Evolutionary conservation across 2,797 vertebrate species (phyloP).

Genomic region (Amblyopsis hoosieri): DNA sequence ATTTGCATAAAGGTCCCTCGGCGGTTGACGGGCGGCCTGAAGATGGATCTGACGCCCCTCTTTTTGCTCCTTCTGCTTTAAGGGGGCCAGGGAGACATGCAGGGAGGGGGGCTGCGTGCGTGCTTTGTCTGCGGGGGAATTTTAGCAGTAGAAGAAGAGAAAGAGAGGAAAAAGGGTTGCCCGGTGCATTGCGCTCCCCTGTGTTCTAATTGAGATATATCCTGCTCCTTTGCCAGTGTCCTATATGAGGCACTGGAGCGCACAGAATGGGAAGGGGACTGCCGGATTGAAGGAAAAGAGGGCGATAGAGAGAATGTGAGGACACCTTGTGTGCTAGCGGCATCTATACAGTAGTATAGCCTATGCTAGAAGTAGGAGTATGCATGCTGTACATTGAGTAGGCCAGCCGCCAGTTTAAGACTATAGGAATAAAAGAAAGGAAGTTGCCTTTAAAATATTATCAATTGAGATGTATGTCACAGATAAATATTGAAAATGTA

Average conservation of each 20-base stretch:
- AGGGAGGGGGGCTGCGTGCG: conserved; percentile 38
- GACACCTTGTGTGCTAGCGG: conserved; percentile 79
- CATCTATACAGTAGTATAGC: conserved; percentile 56
- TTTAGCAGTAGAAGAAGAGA: conserved; percentile 20
- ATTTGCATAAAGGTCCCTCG: conserved; percentile 65
- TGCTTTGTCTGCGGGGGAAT: not conserved
- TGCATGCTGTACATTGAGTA: not conserved
- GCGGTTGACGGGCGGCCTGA: conserved; percentile 45
- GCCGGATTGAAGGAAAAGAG: conserved; percentile 1
- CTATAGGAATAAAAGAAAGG: too few species aligned
- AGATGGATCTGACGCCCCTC: conserved; percentile 15
- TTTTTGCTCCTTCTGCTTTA: conserved; percentile 52
- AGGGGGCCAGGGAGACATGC: conserved; percentile 39
- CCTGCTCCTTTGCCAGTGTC: conserved; percentile 29
- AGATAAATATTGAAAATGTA: too few species aligned
- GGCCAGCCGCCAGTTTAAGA: too few species aligned
- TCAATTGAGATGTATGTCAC: too few species aligned
- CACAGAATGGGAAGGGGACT: conserved; percentile 12
- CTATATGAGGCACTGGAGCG: conserved; percentile 39
- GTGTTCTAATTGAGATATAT: conserved; percentile 78
- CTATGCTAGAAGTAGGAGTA: conserved; percentile 16
- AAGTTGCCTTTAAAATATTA: too few species aligned
- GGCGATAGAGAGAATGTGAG: conserved; percentile 63
- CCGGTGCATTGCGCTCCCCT: conserved; percentile 45
- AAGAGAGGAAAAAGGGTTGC: conserved; percentile 13